These are phyloP conservation scores for Psittacara wagleri DNA, from an alignment of 2,113 vertebrate genomes.

Conservation along the genomic window DNA sequence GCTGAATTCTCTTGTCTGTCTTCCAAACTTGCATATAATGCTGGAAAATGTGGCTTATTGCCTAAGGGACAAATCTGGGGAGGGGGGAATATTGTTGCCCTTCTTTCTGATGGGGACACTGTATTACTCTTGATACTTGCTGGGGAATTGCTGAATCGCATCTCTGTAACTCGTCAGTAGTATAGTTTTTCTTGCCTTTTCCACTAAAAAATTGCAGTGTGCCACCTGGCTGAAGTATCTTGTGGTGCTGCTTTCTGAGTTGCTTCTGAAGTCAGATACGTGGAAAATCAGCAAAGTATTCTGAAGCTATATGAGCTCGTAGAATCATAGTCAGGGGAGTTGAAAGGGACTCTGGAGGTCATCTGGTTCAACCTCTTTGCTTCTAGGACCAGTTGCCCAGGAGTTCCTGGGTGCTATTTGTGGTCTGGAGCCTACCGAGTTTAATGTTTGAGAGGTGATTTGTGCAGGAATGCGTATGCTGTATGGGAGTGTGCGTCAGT, in stretches of 20 bases:
- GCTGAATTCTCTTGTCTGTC: neutral
- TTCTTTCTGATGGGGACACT: neutral
- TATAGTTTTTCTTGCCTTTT: neutral
- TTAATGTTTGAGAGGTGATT: neutral
- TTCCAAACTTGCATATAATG: neutral
- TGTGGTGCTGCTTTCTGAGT: neutral
- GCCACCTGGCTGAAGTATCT: neutral
- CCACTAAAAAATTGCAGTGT: neutral
- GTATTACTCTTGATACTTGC: neutral
- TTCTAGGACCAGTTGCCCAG: neutral
- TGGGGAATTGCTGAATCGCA: neutral
- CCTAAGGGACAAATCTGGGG: neutral
- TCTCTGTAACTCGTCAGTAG: neutral
- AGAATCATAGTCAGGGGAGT: neutral
- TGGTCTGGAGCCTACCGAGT: neutral
- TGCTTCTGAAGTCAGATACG: neutral
- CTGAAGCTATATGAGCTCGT: neutral
- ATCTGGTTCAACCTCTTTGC: neutral
- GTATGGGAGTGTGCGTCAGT: neutral
- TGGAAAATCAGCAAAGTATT: neutral
- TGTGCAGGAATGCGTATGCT: neutral
- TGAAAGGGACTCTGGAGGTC: neutral
- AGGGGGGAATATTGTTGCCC: neutral
- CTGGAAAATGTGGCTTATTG: neutral
- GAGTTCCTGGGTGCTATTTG: neutral